Evolutionary conservation across 2,888 invertebrate genomes (phyloP).

Genomic region (Phlogophora meticulosa): DNA sequence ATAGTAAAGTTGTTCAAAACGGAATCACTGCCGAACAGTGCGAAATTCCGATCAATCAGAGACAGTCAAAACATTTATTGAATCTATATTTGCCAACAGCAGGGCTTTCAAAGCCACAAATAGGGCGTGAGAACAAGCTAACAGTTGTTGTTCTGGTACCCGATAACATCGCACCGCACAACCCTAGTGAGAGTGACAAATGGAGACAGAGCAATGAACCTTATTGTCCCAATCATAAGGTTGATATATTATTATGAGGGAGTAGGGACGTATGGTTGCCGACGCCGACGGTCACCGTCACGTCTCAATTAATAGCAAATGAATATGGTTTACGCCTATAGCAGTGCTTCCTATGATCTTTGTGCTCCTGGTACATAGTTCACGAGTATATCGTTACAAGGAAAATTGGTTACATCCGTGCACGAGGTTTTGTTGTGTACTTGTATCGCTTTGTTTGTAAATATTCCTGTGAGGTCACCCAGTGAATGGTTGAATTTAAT

Average conservation of each 20-base stretch:
- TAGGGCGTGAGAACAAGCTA: conserved; percentile 82
- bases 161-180: conserved; percentile 68
- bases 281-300: conserved; percentile 74
- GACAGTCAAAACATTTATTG: conserved; percentile 73
- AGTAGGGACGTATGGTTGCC: conserved; percentile 54
- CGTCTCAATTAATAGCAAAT: conserved; percentile 82
- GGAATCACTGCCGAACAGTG: conserved; percentile 22
- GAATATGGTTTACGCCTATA: conserved; percentile 73
- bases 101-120: conserved; percentile 78
- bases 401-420: conserved; percentile 61
- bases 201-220: conserved; percentile 64
- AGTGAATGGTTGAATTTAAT: conserved; percentile 23
- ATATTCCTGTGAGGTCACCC: conserved; percentile 42
- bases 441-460: conserved; percentile 53
- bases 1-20: conserved; percentile 30
- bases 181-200: conserved; percentile 63
- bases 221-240: conserved; percentile 65
- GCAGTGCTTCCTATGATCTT: conserved; percentile 73
- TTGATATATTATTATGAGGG: conserved; percentile 46
- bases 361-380: conserved; percentile 55
- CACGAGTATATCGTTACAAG: conserved; percentile 46
- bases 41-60: conserved; percentile 61
- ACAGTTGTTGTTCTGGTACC: conserved; percentile 75
- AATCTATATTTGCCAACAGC: conserved; percentile 72
- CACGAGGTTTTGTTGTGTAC: conserved; percentile 30